phyloP scores from a whole-genome alignment of 2,113 vertebrate species.

The Aix galericulata region DNA sequence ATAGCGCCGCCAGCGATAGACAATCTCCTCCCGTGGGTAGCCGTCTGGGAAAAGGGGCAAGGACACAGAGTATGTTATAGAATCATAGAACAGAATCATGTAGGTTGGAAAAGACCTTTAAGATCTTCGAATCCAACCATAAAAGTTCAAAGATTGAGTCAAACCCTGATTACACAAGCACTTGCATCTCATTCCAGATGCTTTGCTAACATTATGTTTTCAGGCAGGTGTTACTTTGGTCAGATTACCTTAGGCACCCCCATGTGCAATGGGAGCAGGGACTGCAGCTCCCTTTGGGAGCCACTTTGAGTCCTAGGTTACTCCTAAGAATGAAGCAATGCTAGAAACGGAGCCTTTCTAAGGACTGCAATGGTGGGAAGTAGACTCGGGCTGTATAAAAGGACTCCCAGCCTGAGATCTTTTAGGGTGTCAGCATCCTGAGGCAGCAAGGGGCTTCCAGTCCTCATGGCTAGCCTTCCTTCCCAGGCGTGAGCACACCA shows the following conservation, averaged over 20 bases:
- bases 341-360: not conserved
- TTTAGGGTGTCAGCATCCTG: not conserved
- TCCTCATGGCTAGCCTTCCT: not conserved
- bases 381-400: not conserved
- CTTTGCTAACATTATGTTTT: not conserved
- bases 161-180: not conserved
- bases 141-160: no score
- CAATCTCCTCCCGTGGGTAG: constrained; percentile 75
- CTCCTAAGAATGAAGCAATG: not conserved
- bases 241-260: not conserved
- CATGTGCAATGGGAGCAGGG: not conserved
- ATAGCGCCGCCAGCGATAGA: constrained; percentile 80
- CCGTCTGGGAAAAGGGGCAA: constrained; percentile 72
- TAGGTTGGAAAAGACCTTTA: no score
- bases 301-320: not conserved
- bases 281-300: not conserved
- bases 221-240: not conserved
- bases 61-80: not conserved
- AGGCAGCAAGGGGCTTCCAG: not conserved
- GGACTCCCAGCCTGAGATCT: not conserved
- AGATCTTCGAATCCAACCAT: no score
- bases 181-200: not conserved
- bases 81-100: no score
- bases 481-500: not conserved
- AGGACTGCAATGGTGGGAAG: not conserved